A percentile compares a stretch with the other conserved stretches of the same genome.
Evolutionary conservation across 53 echinoderm and acorn worm species (phyloP).

Genomic region (Astropecten irregularis): DNA sequence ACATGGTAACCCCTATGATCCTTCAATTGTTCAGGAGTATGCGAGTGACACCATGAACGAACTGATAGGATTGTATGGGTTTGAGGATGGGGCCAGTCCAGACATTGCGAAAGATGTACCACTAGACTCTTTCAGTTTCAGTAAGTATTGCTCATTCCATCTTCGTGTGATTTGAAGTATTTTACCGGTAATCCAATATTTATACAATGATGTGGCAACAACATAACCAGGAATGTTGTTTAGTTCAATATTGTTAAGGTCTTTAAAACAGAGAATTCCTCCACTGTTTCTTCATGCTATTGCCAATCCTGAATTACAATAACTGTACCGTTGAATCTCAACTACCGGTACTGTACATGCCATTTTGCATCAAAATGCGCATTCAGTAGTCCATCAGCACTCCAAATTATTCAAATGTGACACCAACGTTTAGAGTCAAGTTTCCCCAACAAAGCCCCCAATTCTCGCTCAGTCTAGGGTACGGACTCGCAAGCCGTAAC

Average conservation of each 20-base stretch:
- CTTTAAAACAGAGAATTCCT: too few species aligned
- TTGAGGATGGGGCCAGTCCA: conserved; percentile 68
- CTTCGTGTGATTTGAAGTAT: not conserved
- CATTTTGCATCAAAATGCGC: conserved; percentile 9
- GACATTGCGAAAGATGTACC: conserved; percentile 81
- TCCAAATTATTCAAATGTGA: conserved; percentile 1
- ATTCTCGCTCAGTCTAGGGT: not conserved
- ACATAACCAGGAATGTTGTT: too few species aligned
- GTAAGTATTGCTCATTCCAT: conserved; percentile 42
- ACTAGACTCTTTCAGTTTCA: conserved; percentile 70
- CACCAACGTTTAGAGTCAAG: not conserved
- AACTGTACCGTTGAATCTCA: too few species aligned
- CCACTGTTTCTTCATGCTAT: too few species aligned
- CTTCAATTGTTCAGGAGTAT: conserved; percentile 83
- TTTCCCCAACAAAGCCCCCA: not conserved
- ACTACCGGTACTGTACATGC: too few species aligned
- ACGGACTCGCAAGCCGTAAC: not conserved
- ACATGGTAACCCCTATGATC: conserved; percentile 36
- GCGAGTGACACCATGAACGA: conserved; percentile 97
- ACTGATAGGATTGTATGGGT: conserved; percentile 92
- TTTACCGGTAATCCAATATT: too few species aligned
- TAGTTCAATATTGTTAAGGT: too few species aligned
- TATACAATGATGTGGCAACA: too few species aligned
- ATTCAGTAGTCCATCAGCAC: not conserved
- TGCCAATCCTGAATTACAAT: too few species aligned